Evolutionary conservation across 1,140 invertebrate species (phyloP).

Genomic region (Brachionus manjavacas): DNA sequence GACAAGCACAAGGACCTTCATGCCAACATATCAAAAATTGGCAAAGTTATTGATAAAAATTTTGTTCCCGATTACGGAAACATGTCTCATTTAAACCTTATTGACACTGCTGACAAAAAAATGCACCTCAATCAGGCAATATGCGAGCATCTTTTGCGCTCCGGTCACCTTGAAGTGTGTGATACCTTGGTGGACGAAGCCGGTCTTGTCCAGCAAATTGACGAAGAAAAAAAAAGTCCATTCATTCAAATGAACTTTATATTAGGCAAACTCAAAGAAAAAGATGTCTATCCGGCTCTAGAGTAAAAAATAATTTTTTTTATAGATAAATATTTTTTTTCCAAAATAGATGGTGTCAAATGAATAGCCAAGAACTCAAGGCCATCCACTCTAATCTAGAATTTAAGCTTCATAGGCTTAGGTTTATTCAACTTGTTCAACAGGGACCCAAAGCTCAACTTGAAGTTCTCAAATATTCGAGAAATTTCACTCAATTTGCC

Average conservation of each 20-base stretch:
- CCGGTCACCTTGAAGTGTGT: constrained; percentile 82
- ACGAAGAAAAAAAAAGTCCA: constrained; percentile 70
- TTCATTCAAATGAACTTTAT: constrained; percentile 80
- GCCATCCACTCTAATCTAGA: constrained; percentile 67
- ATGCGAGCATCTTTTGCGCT: constrained; percentile 87
- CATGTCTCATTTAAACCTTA: constrained; percentile 77
- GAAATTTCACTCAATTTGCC: constrained; percentile 78
- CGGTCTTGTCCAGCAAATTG: constrained; percentile 55
- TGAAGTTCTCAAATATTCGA: constrained; percentile 79
- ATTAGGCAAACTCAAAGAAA: constrained; percentile 71
- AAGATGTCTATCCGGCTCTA: constrained; percentile 73
- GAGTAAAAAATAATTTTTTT: constrained; percentile 57
- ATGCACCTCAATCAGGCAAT: constrained; percentile 86
- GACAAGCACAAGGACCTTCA: constrained; percentile 69
- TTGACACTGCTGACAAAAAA: constrained; percentile 71
- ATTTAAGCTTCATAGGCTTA: constrained; percentile 75
- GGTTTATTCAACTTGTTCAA: constrained; percentile 69
- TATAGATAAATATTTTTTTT: no score
- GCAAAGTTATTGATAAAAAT: constrained; percentile 83
- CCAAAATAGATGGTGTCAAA: constrained; percentile 59
- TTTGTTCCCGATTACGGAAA: constrained; percentile 73
- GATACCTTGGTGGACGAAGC: constrained; percentile 64
- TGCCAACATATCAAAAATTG: constrained; percentile 88
- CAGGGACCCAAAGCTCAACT: constrained; percentile 65
- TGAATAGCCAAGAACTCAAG: constrained; percentile 52